Conservation (phyloP, 2,797 vertebrate genomes). For the Falco novaeseelandiae region DNA sequence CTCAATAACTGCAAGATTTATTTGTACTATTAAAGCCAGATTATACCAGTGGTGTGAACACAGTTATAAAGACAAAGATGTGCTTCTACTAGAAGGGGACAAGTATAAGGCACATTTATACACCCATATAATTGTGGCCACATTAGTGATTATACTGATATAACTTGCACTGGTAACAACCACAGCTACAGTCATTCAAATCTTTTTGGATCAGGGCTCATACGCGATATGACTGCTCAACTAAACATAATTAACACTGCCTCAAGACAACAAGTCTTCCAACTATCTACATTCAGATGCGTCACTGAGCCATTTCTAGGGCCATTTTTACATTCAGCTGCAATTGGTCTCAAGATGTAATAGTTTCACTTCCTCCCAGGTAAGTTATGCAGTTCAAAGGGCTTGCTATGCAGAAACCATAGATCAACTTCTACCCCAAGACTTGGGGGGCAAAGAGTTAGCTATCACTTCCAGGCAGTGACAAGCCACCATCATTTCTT, state of each 20-base stretch:
- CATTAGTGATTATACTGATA: neutral
- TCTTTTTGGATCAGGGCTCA: neutral
- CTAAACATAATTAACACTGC: neutral
- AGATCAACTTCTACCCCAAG: neutral
- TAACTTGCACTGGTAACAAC: neutral
- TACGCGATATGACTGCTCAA: neutral
- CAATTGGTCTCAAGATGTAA: neutral
- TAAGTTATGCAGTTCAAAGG: neutral
- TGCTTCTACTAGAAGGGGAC: neutral
- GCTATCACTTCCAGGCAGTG: neutral
- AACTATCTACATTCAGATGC: neutral
- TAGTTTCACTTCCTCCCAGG: neutral
- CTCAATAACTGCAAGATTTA: neutral
- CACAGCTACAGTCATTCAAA: neutral
- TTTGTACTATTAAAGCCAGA: neutral
- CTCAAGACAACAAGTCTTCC: neutral
- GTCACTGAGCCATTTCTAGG: neutral
- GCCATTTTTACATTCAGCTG: neutral
- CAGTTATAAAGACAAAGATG: neutral
- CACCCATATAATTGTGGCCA: slow-evolving; percentile 2
- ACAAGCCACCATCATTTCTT: neutral
- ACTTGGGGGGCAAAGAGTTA: neutral
- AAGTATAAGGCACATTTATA: slow-evolving; percentile 30
- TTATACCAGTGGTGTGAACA: neutral
- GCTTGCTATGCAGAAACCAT: neutral